Conservation (phyloP, 2,797 vertebrate genomes). For the Crypturellus tataupa region DNA sequence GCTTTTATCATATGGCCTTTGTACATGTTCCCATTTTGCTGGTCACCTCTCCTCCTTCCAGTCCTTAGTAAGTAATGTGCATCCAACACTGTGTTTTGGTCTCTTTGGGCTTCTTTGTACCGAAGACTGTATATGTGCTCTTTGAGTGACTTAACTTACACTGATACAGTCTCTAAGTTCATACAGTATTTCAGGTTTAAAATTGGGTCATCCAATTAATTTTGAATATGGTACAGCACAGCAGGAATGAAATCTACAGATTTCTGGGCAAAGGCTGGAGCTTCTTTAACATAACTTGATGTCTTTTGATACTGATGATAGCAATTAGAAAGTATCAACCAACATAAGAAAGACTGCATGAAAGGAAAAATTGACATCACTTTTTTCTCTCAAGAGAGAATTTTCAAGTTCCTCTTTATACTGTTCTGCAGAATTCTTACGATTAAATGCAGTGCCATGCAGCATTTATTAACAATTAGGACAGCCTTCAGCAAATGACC, state of each 20-base stretch:
- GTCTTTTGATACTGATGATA: constrained; percentile 26
- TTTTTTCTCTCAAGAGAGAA: constrained; percentile 1
- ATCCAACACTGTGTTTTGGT: background rate
- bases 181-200: constrained; percentile 13
- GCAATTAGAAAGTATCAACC: constrained; percentile 39
- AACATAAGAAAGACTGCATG: background rate
- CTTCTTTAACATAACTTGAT: constrained; percentile 7
- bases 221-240: constrained; percentile 10
- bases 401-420: constrained; percentile 10
- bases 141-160: background rate
- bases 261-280: constrained; percentile 38
- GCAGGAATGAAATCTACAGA: background rate
- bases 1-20: background rate
- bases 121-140: background rate
- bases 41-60: background rate
- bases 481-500: background rate
- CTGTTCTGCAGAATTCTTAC: background rate
- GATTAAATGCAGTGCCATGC: background rate
- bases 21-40: background rate
- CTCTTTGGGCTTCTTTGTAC: constrained; percentile 25
- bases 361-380: background rate
- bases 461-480: background rate
- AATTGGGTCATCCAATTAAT: constrained; percentile 37
- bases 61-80: background rate
- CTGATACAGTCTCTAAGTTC: background rate